Base-by-base conservation (phyloP, 2,888 invertebrate species). In the Gasteruption jaculator region DNA sequence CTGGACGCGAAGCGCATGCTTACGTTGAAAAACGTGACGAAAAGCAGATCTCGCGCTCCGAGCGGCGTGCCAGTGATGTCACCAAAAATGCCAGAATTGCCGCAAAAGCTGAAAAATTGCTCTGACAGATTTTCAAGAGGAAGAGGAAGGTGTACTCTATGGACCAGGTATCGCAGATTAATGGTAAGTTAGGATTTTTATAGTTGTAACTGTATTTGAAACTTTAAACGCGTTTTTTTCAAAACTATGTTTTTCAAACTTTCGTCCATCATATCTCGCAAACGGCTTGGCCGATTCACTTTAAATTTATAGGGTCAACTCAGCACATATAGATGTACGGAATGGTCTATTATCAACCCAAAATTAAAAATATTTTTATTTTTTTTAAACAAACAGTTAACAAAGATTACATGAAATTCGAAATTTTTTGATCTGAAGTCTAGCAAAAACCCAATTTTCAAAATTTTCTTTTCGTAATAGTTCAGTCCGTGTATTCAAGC, bases 191-290 rank as follows among this genome's bases (percentile, higher is more conserved):
- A 27, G 29, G 8, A 27, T 37, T 6, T 41, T 41, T 8, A 37
- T 20, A n/a, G 29, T 41, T 36, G n/a, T n/a, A 29, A 19, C 14
- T 18, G 21, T 30, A 24, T 29, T 14, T 22, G 11, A 39, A 38
- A 10, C 15, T 19, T 42, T 14, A 20, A 42, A 38, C 15, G 19
- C 38, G 30, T 38, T 20, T 30, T 38, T 22, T 29, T 30, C 14
- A 22, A 42, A 42, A 29, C 25, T 37, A 4, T 4, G 36, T 38
- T 41, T 37, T 41, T 36, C 14, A 11, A 41, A 41, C 34, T 41
- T 15, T 3, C 16, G n/a, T 27, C 29, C 29, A 29, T 16, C 4
- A 30, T 42, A 38, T 38, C 24, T 42, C 42, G 12, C 36, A 30
- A 42, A 42, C 21, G 14, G 30, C 15, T 41, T 38, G 18, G 8